Conservation (phyloP, 2,888 invertebrate species). For the Argyresthia albistria region DNA sequence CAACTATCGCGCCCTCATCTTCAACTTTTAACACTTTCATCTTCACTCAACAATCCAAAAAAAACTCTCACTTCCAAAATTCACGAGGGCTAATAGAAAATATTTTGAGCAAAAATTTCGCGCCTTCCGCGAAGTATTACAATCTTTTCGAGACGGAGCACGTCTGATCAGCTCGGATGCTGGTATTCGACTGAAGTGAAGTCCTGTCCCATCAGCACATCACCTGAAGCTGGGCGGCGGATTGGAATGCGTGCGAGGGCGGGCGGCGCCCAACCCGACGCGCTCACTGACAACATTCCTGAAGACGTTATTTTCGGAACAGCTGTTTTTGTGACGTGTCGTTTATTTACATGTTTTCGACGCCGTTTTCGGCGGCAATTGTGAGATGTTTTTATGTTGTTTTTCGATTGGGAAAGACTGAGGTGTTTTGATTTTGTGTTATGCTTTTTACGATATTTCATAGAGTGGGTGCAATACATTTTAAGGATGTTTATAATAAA, state of each 20-base stretch:
- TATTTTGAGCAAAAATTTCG: too few relatives aligned
- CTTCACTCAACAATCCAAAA: conserved; percentile 12
- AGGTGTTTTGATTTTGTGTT: background rate
- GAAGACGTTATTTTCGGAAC: conserved; percentile 42
- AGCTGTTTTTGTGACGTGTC: conserved; percentile 33
- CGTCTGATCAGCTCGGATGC: background rate
- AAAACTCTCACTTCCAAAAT: background rate
- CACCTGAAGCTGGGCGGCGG: background rate
- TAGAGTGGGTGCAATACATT: too few relatives aligned
- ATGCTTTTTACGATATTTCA: background rate
- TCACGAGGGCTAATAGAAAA: too few relatives aligned
- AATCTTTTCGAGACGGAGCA: background rate
- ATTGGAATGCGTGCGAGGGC: conserved; percentile 7
- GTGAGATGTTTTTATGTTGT: conserved; percentile 16
- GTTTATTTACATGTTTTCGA: conserved; percentile 46
- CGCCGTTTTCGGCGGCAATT: conserved; percentile 31
- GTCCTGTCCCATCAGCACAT: too few relatives aligned
- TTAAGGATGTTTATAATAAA: too few relatives aligned
- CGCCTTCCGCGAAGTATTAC: background rate
- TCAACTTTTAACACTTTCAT: conserved; percentile 59
- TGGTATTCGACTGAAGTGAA: background rate
- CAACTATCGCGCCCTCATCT: conserved; percentile 48
- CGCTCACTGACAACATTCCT: conserved; percentile 52
- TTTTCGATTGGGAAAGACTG: conserved; percentile 2
- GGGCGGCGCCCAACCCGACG: conserved; percentile 10